These are phyloP conservation scores for Symphodus melops DNA, from an alignment of 2,113 vertebrate species.

Conservation along the genomic window DNA sequence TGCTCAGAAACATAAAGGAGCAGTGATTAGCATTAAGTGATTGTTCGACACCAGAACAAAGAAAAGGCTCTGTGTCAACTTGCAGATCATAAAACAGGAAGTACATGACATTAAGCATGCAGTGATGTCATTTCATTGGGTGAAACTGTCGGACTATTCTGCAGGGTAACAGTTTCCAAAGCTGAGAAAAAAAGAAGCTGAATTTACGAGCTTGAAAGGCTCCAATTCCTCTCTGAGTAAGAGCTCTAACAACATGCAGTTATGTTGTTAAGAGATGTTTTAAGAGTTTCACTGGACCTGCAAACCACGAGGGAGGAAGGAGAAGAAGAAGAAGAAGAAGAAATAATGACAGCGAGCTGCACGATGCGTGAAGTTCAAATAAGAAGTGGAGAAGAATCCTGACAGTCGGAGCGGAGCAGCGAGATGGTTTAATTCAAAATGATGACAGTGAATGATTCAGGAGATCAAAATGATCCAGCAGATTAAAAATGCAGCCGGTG, in stretches of 20 bases:
- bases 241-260: not conserved
- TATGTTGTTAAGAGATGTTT: slow-evolving; percentile 24
- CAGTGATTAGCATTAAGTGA: no score
- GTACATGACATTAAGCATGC: no score
- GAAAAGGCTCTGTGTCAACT: no score
- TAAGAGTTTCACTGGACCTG: slow-evolving; percentile 23
- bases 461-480: slow-evolving; percentile 69
- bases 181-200: not conserved
- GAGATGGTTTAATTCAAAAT: slow-evolving; percentile 43
- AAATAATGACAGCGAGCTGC: slow-evolving; percentile 25
- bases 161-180: not conserved
- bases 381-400: not conserved
- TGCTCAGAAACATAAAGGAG: no score
- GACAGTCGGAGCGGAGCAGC: not conserved
- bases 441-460: slow-evolving; percentile 58
- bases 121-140: not conserved
- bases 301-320: not conserved
- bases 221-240: not conserved
- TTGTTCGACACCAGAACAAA: no score
- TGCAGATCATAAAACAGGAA: no score
- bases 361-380: slow-evolving; percentile 12
- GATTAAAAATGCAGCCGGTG: slow-evolving; percentile 70
- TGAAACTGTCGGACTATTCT: not conserved
- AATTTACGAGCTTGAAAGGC: slow-evolving; percentile 18
- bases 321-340: not conserved